Conservation (phyloP, 1,140 invertebrate genomes). For the Holcopasites calliopsidis region DNA sequence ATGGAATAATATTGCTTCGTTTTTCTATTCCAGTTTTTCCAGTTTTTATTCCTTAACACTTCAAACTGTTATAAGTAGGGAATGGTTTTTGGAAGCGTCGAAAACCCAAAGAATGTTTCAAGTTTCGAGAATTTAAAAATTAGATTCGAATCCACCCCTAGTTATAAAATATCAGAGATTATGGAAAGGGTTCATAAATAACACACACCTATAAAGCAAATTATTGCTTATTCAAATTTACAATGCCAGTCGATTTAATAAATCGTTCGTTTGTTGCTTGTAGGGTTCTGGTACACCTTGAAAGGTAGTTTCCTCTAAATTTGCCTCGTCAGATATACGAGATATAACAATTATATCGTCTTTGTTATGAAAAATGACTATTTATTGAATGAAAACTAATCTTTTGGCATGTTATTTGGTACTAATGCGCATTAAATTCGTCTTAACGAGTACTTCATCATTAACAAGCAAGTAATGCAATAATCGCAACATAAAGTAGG, state of each 20-base stretch:
- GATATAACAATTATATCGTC: slow-evolving; percentile 27
- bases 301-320: slow-evolving; percentile 66
- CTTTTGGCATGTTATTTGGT: slow-evolving; percentile 37
- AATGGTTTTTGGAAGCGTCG: background rate
- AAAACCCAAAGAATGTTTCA: background rate
- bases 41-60: background rate
- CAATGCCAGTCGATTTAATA: slow-evolving; percentile 55
- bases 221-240: slow-evolving; percentile 43
- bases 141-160: background rate
- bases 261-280: slow-evolving; percentile 68
- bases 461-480: slow-evolving; percentile 5
- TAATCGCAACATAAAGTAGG: too few species aligned
- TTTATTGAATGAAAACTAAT: slow-evolving; percentile 6
- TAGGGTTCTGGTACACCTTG: slow-evolving; percentile 71
- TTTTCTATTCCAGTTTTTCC: background rate
- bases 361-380: slow-evolving; percentile 10
- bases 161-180: slow-evolving; percentile 3
- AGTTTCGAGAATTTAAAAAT: background rate
- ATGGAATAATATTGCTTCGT: background rate
- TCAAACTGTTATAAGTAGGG: too few species aligned
- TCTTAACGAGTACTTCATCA: background rate
- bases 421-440: slow-evolving; percentile 31
- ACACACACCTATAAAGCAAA: slow-evolving; percentile 11
- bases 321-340: slow-evolving; percentile 31
- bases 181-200: slow-evolving; percentile 16